Evolutionary conservation across 1,140 invertebrate genomes (phyloP), one percentile per base, ranked within the genome.

Genomic region (Leptoteleia sp.): DNA sequence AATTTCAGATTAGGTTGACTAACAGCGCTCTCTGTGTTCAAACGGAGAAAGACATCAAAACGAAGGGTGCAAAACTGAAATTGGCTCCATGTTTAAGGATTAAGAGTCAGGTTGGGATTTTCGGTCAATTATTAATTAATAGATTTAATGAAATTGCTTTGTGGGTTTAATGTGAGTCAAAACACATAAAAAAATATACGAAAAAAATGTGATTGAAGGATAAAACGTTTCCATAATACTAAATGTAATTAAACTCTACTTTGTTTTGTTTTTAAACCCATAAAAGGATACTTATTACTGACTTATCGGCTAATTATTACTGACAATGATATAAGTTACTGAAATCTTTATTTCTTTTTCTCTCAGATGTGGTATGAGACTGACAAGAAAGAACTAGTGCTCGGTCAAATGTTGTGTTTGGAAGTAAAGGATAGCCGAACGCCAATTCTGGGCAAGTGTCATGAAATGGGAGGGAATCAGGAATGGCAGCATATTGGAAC

Each of bases 391-490:
- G 96, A 98, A 86, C 85, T 98, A n/a, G 92, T 97, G 9, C 89
- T 99, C 19, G 94, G 94, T 1, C 93, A 95, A 75, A 90, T 96
- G 15, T 87, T 98, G 0, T 99, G 97, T 84, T 83, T 99, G 55
- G 96, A 98, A 88, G 93, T 94, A 1, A 90, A 88, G 1, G 90
- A 92, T 27, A 67, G 16, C 9, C 88, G 91, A 25, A 81, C 84
- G 37, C 95, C 96, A 0, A 89, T 92, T 40, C 88, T 98, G 5
- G 93, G 93, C 55, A 98, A 98, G 89, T 99, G 97, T 83, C 96
- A 98, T 85, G 96, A 97, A 86, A 94, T 96, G 91, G 93, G 95
- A 11, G 95, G 95, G 0, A 92, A 94, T 76, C 97, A 98, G 88
- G 95, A 96, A 76, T 99, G 97, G 97, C 93, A 93, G 54, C 92